Conservation (phyloP, 2,888 invertebrate genomes). For the Peribatodes rhomboidaria region DNA sequence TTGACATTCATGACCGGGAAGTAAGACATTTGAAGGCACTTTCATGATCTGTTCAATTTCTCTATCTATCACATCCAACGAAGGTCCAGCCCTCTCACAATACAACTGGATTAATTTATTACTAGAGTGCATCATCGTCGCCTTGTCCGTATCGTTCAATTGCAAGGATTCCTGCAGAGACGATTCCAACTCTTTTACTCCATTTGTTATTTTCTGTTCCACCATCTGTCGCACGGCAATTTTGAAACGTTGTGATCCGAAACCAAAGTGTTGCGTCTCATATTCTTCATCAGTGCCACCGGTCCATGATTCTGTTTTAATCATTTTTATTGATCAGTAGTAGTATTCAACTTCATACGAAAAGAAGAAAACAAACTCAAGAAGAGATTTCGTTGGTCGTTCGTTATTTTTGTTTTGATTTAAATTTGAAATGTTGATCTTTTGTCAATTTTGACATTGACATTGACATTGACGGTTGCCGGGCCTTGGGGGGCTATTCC, state of each 20-base stretch:
- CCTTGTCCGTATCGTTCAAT: constrained; percentile 75
- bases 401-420: neutral
- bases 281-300: constrained; percentile 82
- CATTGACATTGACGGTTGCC: too few relatives aligned
- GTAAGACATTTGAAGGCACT: constrained; percentile 73
- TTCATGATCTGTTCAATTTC: constrained; percentile 74
- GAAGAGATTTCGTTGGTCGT: neutral
- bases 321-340: constrained; percentile 59
- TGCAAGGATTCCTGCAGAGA: constrained; percentile 69
- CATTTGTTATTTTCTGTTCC: constrained; percentile 75
- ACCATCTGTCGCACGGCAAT: constrained; percentile 79
- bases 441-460: too few relatives aligned
- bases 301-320: constrained; percentile 69
- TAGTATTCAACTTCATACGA: neutral
- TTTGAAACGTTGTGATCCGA: constrained; percentile 78
- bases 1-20: constrained; percentile 78
- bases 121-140: constrained; percentile 70
- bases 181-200: constrained; percentile 76
- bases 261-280: constrained; percentile 81
- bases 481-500: too few relatives aligned
- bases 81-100: constrained; percentile 73
- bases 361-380: neutral
- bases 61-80: constrained; percentile 68
- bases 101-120: constrained; percentile 74
- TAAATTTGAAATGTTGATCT: too few relatives aligned